Conservation (phyloP, 2,888 invertebrate genomes). For the Megastigmus dorsalis region DNA sequence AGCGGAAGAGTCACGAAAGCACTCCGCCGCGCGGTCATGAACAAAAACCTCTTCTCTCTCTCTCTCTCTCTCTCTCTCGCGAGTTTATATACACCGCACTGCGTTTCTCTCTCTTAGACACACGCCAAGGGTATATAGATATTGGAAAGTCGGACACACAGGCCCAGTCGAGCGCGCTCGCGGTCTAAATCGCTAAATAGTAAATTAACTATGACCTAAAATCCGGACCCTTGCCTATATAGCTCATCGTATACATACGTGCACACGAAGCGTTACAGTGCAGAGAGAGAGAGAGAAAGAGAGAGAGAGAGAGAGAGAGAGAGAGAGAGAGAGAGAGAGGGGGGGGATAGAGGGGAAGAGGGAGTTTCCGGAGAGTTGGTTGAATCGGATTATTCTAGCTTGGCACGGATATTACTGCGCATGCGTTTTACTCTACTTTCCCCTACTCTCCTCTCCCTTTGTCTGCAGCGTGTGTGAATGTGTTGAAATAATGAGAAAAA, state of each 20-base stretch:
- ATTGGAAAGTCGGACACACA: constrained; percentile 29
- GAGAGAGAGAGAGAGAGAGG: constrained; percentile 29
- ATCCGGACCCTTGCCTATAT: constrained; percentile 16
- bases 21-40: too few species aligned
- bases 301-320: background rate
- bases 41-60: too few species aligned
- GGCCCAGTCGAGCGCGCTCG: background rate
- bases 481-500: constrained; percentile 20
- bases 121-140: too few species aligned
- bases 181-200: constrained; percentile 43
- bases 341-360: constrained; percentile 19
- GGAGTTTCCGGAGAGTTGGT: constrained; percentile 31
- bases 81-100: too few species aligned
- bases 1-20: background rate
- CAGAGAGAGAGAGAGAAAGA: background rate
- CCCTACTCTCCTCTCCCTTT: too few species aligned
- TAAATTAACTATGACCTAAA: constrained; percentile 53
- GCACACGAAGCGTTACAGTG: too few species aligned
- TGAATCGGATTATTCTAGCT: constrained; percentile 57
- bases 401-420: constrained; percentile 58
- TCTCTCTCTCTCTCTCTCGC: too few species aligned
- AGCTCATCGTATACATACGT: too few species aligned
- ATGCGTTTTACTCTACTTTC: constrained; percentile 61
- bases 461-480: too few species aligned
- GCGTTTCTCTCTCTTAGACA: too few species aligned